These are phyloP conservation scores for Nyctereutes procyonoides DNA, from an alignment of 2,113 vertebrate genomes.

Conservation along the genomic window DNA sequence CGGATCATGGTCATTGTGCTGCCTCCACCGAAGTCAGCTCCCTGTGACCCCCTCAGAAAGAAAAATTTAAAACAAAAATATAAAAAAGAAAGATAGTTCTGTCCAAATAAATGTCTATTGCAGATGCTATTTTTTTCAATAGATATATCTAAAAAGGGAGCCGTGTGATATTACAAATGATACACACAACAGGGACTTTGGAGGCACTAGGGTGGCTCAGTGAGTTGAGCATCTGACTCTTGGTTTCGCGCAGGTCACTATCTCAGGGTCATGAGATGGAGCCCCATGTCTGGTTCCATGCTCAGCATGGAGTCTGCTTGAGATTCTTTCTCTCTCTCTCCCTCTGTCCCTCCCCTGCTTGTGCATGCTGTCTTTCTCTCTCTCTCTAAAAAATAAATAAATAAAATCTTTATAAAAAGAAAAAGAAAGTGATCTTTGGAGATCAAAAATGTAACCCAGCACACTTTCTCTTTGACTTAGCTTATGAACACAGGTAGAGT, in stretches of 20 bases:
- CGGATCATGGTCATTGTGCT: too few species aligned
- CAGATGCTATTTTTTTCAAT: neutral
- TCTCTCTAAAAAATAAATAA: neutral
- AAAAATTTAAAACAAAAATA: neutral
- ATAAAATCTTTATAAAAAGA: neutral
- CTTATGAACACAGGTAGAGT: neutral
- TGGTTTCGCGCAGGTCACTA: neutral
- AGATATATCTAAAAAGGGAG: neutral
- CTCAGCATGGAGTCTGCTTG: neutral
- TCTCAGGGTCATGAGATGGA: neutral
- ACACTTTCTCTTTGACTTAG: neutral
- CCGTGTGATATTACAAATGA: neutral
- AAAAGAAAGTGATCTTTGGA: neutral
- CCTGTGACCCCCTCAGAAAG: too few species aligned
- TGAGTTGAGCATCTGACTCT: neutral
- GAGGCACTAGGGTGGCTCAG: too few species aligned
- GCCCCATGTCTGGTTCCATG: neutral
- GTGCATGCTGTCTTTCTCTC: neutral
- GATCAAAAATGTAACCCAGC: neutral
- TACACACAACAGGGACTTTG: neutral
- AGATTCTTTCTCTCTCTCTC: neutral
- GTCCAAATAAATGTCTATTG: neutral
- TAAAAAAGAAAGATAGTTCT: neutral
- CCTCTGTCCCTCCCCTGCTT: neutral
- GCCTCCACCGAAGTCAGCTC: too few species aligned